Conservation (phyloP, 1,140 invertebrate genomes). For the Littorina saxatilis region DNA sequence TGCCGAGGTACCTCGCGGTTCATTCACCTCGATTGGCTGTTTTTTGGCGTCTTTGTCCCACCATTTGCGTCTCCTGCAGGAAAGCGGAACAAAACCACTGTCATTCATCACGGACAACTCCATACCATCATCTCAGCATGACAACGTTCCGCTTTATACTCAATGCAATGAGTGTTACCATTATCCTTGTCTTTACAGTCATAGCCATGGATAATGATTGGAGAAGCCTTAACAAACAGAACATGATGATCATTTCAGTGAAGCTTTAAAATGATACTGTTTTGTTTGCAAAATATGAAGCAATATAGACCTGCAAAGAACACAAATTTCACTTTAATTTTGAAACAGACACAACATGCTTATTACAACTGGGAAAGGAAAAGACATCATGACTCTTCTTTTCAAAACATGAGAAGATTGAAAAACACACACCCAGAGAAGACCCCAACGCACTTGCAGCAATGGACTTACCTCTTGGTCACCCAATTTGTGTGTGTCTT, state of each 20-base stretch:
- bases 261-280: conserved; percentile 39
- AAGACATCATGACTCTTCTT: no score
- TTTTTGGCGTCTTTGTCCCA: conserved; percentile 67
- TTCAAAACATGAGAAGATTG: conserved; percentile 23
- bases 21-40: conserved; percentile 58
- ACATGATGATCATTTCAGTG: conserved; percentile 29
- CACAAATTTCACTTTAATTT: conserved; percentile 16
- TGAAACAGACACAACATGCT: conserved; percentile 1
- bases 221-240: background rate
- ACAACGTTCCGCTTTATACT: conserved; percentile 28
- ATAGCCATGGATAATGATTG: conserved; percentile 2
- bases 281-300: conserved; percentile 16
- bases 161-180: conserved; percentile 15
- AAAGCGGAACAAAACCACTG: conserved; percentile 69
- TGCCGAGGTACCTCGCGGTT: conserved; percentile 58
- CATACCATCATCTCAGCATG: conserved; percentile 37
- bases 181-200: conserved; percentile 9
- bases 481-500: conserved; percentile 92
- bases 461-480: conserved; percentile 81
- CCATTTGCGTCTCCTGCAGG: conserved; percentile 66
- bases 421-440: no score
- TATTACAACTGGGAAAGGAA: background rate
- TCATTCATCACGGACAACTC: conserved; percentile 39
- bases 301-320: conserved; percentile 37
- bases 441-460: background rate